Evolutionary conservation across 2,888 invertebrate genomes (phyloP), one percentile per base, ranked within the genome.

Genomic region (Polymixis lichenea): DNA sequence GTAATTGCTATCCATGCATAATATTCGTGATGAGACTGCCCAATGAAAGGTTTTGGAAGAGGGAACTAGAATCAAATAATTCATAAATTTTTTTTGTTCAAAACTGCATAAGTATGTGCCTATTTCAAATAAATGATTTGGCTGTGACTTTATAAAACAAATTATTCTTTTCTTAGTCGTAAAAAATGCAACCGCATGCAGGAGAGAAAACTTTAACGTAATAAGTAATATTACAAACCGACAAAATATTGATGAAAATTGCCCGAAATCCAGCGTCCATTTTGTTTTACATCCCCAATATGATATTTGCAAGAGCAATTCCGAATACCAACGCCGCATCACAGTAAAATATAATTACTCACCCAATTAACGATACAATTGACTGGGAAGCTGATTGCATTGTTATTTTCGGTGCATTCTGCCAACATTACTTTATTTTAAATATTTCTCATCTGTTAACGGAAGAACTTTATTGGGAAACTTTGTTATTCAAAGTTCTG

Each of bases 271-370:
- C 32, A 46, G 0, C 56, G 1, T 32, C 7, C 53, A 82, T 72
- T 84, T 69, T 69, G 61, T 81, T 69, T 76, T 49, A 58, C 53
- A 62, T 66, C 11, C 8, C 61, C 65, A 66, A 49, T 76, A 38
- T 67, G 53, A 84, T 71, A 58, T 78, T 69, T 60, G 56, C 25
- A 49, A 80, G 69, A 65, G 62, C 61, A 60, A 80, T 84, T 84
- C 32, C 1, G 17, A 61, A 85, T 55, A 65, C 61, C 61, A 80
- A 55, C 55, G 38, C 46, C 53, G 68, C 66, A 69, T 85, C 49
- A 43, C 74, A 49, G 62, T 64, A 43, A 78, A 83, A 82, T 82
- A 75, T 83, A 85, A 86, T 87, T 77, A 78, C 61, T 74, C 62
- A 60, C 68, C 65, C 83, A 85, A 85, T 86, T 83, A 85, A 72